Evolutionary conservation across 2,797 vertebrate species (phyloP).

Genomic region (Nasua narica): DNA sequence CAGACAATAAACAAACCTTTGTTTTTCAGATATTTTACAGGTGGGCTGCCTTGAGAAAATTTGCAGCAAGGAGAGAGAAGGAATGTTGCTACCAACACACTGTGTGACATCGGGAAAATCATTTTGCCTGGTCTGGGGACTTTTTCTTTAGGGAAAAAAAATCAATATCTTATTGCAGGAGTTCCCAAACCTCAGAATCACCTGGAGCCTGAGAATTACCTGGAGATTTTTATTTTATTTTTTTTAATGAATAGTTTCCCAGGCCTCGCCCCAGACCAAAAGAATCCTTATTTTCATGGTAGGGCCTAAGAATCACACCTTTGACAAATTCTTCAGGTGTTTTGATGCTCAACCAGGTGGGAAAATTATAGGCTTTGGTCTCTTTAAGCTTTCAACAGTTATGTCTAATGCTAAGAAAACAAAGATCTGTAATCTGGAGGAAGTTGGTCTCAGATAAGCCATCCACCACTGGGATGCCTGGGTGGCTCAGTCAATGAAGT

Average conservation of each 20-base stretch:
- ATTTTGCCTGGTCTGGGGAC: neutral
- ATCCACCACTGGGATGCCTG: neutral
- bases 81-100: neutral
- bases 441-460: conserved; percentile 9
- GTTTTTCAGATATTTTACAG: neutral
- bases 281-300: neutral
- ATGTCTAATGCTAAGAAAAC: neutral
- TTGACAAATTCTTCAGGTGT: neutral
- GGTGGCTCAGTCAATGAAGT: too few relatives aligned
- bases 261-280: neutral
- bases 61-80: neutral
- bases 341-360: neutral
- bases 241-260: neutral
- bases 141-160: conserved; percentile 12
- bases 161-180: neutral
- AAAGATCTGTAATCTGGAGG: neutral
- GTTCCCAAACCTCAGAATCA: neutral
- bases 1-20: neutral
- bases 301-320: neutral
- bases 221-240: neutral
- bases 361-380: neutral
- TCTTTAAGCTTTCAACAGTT: neutral
- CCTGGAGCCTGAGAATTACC: neutral
- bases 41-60: conserved; percentile 5
- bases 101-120: neutral